Evolutionary conservation across 1,140 invertebrate genomes (phyloP).

Genomic region (Drosophila navojoa): DNA sequence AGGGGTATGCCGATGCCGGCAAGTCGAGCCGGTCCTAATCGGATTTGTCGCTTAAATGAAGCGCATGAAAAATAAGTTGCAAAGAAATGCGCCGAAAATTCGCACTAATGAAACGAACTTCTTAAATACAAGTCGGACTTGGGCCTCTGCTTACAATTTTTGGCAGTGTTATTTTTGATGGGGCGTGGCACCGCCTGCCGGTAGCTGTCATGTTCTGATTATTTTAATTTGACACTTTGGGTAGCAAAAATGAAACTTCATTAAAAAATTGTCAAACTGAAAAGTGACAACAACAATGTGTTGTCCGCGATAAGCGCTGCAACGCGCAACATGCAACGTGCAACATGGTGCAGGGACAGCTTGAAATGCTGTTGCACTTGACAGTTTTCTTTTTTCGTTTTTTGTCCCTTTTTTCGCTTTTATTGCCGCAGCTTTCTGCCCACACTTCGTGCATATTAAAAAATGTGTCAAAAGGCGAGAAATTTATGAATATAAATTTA

Average conservation of each 20-base stretch:
- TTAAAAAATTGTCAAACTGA: conserved; percentile 76
- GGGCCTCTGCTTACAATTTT: conserved; percentile 39
- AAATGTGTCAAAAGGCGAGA: conserved; percentile 11
- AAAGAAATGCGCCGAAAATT: conserved; percentile 75
- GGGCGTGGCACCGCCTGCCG: conserved; percentile 58
- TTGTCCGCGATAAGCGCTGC: conserved; percentile 56
- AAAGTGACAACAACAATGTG: conserved; percentile 62
- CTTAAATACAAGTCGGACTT: conserved; percentile 21
- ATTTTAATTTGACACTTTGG: conserved; percentile 81
- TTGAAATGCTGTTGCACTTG: conserved; percentile 36
- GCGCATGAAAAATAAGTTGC: conserved; percentile 71
- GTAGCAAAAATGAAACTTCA: conserved; percentile 66
- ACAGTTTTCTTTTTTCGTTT: conserved; percentile 5
- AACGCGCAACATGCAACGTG: conserved; percentile 9
- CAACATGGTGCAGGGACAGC: neutral
- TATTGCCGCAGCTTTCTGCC: neutral
- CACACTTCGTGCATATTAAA: conserved; percentile 47
- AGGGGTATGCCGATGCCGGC: neutral
- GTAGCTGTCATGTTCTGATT: conserved; percentile 82
- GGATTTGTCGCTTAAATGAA: conserved; percentile 81
- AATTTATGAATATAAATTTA: conserved; percentile 16
- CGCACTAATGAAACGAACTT: conserved; percentile 69
- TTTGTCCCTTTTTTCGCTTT: neutral
- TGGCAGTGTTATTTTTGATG: conserved; percentile 37
- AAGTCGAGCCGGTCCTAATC: conserved; percentile 50